Conservation (phyloP, 2,113 vertebrate genomes). For the Heterocephalus glaber region DNA sequence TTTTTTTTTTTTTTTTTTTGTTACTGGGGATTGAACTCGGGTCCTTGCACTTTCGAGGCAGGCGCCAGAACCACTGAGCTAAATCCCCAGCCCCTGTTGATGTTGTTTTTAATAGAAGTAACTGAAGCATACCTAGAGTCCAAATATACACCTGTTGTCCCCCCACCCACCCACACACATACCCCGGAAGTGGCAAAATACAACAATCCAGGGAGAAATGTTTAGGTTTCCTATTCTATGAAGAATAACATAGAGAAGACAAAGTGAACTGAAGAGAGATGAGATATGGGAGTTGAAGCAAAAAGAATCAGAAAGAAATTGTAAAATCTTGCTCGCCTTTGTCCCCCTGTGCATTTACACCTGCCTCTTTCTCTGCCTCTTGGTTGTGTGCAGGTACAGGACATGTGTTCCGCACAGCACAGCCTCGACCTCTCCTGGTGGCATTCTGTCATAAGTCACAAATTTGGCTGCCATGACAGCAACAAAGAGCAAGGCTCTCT, state of each 20-base stretch:
- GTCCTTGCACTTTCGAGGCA: too few species aligned
- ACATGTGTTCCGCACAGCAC: slow-evolving; percentile 36
- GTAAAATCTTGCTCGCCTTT: not conserved
- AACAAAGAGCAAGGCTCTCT: not conserved
- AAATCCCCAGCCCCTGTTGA: too few species aligned
- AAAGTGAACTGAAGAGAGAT: slow-evolving; percentile 59
- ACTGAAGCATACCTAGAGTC: not conserved
- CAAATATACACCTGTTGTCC: not conserved
- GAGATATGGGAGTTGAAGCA: slow-evolving; percentile 48
- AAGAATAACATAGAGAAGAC: slow-evolving; percentile 57
- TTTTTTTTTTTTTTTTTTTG: too few species aligned
- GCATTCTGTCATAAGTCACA: slow-evolving; percentile 61
- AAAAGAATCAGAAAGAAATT: slow-evolving; percentile 62
- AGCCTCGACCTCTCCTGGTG: slow-evolving; percentile 69
- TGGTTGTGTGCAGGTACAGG: not conserved
- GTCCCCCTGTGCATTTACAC: not conserved
- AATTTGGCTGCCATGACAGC: not conserved
- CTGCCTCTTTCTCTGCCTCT: slow-evolving; percentile 34
- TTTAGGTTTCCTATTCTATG: slow-evolving; percentile 51
- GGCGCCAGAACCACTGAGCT: too few species aligned
- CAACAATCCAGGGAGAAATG: not conserved
- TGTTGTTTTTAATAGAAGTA: slow-evolving; percentile 41
- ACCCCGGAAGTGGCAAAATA: not conserved
- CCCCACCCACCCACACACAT: not conserved
- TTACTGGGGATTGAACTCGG: too few species aligned